These are phyloP conservation scores for Botia almorhae DNA, from an alignment of 2,797 vertebrate species.

Conservation along the genomic window DNA sequence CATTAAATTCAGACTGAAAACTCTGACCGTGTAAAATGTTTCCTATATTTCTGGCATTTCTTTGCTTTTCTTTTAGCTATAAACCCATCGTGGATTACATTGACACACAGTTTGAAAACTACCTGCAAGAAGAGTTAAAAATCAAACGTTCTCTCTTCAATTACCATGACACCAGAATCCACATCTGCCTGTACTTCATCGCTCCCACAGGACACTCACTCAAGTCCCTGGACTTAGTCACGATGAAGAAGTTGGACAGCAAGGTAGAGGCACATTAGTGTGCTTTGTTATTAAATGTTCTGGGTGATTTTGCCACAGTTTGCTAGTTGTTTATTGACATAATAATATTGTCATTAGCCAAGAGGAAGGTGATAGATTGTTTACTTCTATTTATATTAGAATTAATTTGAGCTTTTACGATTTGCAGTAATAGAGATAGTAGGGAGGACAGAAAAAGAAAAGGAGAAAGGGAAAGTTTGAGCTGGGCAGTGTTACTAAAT, in stretches of 20 bases:
- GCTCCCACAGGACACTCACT: slow-evolving; percentile 96
- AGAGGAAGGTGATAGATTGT: not conserved
- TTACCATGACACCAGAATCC: slow-evolving; percentile 96
- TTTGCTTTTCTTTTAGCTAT: slow-evolving; percentile 84
- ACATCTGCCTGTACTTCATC: slow-evolving; percentile 98
- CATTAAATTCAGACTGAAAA: not conserved
- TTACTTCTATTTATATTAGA: not conserved
- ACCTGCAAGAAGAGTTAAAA: slow-evolving; percentile 97
- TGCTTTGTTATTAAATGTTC: not conserved
- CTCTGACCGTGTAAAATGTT: not conserved
- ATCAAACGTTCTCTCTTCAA: slow-evolving; percentile 96
- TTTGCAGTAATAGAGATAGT: too few relatives aligned
- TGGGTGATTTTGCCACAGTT: not conserved
- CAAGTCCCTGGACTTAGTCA: slow-evolving; percentile 96
- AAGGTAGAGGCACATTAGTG: slow-evolving; percentile 78
- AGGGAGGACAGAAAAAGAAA: too few relatives aligned
- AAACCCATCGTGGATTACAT: slow-evolving; percentile 99
- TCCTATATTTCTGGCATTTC: not conserved
- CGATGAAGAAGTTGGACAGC: slow-evolving; percentile 98
- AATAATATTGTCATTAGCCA: not conserved
- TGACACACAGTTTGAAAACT: slow-evolving; percentile 98
- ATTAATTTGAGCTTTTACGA: too few relatives aligned
- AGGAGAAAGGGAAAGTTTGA: too few relatives aligned
- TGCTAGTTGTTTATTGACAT: too few relatives aligned
- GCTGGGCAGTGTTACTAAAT: too few relatives aligned